Base-by-base conservation (phyloP, 2,113 vertebrate species). In the Crotalus helleri region DNA sequence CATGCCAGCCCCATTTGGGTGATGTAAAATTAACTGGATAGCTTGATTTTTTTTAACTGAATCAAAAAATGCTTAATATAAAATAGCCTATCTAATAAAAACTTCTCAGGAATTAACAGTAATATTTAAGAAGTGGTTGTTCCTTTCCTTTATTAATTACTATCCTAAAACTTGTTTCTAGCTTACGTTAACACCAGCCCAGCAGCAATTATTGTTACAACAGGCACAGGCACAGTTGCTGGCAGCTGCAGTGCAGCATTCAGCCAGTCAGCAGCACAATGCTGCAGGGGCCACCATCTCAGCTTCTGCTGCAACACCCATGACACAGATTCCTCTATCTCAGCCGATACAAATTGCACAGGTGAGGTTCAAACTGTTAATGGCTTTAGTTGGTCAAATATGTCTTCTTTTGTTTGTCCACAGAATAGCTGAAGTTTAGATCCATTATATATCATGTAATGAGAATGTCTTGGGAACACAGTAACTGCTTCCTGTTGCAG, bases 191-290 rank as follows among this genome's bases (percentile, higher is more conserved):
- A 99, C 98, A 95, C 99, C 99, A 85, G 98, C 98, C 55, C 99
- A 99, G 97, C 99, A 99, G 96, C 99, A 99, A 98, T 94, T 99
- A 96, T 96, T 99, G 92, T 96, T 99, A 93, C 99, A 99, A 97
- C 99, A 99, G 98, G 99, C 99, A 49, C 99, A 99, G 97, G 99
- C 99, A 59, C 99, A 99, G 98, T 98, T 99, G 94, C 98, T 99
- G 97, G 99, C 99, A 17, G 99, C 99, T 26, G 99, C 99, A 88
- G 98, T 99, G 96, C 99, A 99, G 97, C 99, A 99, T 93, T 99
- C 99, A 3, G 99, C 99, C 97, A 98, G 96, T 97, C 99, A 99
- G 97, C 99, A 99, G 98, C 99, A 98, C 98, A 98, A 98, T 94
- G 98, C 98, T 95, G 99, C 98, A 3, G 99, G 99, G 94, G 99